Evolutionary conservation across 2,797 vertebrate species (phyloP).

Genomic region (Gymnocypris eckloni): DNA sequence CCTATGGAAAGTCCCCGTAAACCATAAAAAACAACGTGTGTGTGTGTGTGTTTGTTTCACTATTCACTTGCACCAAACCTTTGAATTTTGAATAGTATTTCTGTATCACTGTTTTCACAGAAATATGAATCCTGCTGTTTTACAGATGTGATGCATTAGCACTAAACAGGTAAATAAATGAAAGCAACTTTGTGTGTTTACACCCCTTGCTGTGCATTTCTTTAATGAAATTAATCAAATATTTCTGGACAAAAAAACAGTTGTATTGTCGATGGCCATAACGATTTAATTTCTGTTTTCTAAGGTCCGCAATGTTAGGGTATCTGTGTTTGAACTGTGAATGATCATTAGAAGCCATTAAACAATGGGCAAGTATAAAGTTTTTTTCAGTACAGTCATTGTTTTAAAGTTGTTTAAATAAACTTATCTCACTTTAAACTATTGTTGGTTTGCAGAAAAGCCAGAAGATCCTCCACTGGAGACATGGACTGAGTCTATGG

Average conservation of each 20-base stretch:
- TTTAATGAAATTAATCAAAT: neutral
- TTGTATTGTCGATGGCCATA: neutral
- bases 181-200: neutral
- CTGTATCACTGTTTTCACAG: neutral
- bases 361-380: slow-evolving; percentile 57
- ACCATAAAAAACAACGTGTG: no score
- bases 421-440: neutral
- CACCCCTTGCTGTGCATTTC: neutral
- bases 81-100: neutral
- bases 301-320: neutral
- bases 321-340: neutral
- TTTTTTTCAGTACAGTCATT: neutral
- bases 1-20: no score
- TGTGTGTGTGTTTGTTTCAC: no score
- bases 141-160: neutral
- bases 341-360: neutral
- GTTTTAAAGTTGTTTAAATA: neutral
- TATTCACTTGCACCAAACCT: neutral
- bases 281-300: neutral
- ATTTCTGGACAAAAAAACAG: neutral
- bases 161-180: neutral
- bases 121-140: neutral
- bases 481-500: slow-evolving; percentile 79
- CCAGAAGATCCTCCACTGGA: slow-evolving; percentile 58
- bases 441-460: slow-evolving; percentile 54